Base-by-base conservation (phyloP, 2,113 vertebrate genomes). In the Laticauda laticaudata region DNA sequence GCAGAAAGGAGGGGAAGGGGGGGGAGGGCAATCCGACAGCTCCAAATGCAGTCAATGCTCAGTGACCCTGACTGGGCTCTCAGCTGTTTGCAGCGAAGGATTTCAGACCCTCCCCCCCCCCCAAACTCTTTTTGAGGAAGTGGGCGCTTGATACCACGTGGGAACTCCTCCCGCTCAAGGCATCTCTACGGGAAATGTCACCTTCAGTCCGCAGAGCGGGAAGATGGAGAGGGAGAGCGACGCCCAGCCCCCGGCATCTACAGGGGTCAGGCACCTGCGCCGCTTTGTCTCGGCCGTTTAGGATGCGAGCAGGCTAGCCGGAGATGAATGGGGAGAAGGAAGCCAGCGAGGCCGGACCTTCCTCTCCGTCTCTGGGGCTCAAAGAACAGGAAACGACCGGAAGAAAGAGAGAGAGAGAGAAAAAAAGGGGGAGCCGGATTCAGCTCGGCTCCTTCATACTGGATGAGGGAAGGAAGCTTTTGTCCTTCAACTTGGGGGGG, bases 351-450 rank as follows among this genome's bases (percentile, higher is more conserved):
- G 75, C 4, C 11, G 87, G 53, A 53, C 51, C 14, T 26, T 39
- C 69, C 86, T n/a, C 86, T 51, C 26, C 1, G 24, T 54, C 45
- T 29, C 7, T 54, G 12, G 26, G 29, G 51, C 45, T 29, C 91
- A 94, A 87, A 90, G 90, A 92, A 90, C 92, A 92, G 96, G 95
- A 97, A 94, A 61, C 93, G 95, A 87, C 87, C 34, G 91, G 20
- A 4, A 86, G 43, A 20, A 0, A 43, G 89, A 18, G 0, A 39
- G 43, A 94, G 43, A 94, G 87, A 95, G 93, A 89, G 93, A 92
- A 55, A 39, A 39, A 39, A 39, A 1, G 34, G 89, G 53, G 20
- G 85, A 51, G 64, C 26, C n/a, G 23, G 29, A 34, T 69, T 20
- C 45, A 48, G 5, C 45, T 48, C 45, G 90, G 15, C 26, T 34